Percentiles rank a stretch among this genome's conserved stretches.
These are phyloP conservation scores for Masnerella sp. DNA, from an alignment of 2,888 invertebrate genomes.

Conservation along the genomic window DNA sequence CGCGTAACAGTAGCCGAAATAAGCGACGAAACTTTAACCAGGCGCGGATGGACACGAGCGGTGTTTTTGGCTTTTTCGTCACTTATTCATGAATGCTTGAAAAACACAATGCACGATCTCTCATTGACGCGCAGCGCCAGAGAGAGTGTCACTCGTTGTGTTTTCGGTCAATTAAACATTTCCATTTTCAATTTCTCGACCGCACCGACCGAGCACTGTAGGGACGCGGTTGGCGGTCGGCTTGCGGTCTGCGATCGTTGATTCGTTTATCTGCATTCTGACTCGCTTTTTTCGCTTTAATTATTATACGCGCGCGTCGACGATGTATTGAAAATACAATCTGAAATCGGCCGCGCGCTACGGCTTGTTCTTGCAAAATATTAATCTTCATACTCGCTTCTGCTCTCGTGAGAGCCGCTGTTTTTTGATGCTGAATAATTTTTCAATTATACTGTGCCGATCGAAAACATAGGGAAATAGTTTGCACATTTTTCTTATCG, in stretches of 20 bases:
- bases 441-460: too few species aligned
- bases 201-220: conserved; percentile 64
- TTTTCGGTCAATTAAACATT: conserved; percentile 76
- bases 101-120: conserved; percentile 53
- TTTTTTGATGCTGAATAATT: too few species aligned
- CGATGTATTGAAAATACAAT: conserved; percentile 22
- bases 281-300: conserved; percentile 57
- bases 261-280: conserved; percentile 73
- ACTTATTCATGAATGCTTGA: conserved; percentile 52
- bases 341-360: conserved; percentile 9
- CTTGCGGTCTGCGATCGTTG: conserved; percentile 74
- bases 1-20: conserved; percentile 17
- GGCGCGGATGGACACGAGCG: conserved; percentile 17
- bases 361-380: conserved; percentile 21
- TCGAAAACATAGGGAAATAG: too few species aligned
- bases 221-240: conserved; percentile 69
- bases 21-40: conserved; percentile 13
- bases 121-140: conserved; percentile 37
- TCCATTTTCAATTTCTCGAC: conserved; percentile 75
- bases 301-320: conserved; percentile 36
- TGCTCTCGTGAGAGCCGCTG: too few species aligned
- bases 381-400: too few species aligned
- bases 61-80: conserved; percentile 50
- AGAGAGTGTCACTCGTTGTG: conserved; percentile 65
- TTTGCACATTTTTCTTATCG: too few species aligned